Conservation (phyloP, 2,113 vertebrate species). For the Hyla sarda region DNA sequence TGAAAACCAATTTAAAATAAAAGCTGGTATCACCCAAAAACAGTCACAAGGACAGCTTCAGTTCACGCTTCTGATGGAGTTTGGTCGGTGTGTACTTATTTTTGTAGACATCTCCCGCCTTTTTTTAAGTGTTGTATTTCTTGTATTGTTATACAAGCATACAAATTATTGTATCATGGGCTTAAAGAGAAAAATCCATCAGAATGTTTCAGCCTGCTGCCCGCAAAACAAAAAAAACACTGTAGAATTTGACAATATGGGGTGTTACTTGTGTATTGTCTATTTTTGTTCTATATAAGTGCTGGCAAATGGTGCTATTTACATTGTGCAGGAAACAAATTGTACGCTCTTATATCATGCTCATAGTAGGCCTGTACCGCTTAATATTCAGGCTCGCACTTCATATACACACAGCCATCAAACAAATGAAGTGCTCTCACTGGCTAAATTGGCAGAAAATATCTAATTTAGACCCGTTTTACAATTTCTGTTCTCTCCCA, state of each 20-base stretch:
- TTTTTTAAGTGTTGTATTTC: conserved; percentile 1
- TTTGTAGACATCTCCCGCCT: too few relatives aligned
- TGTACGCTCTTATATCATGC: background rate
- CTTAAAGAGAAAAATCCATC: background rate
- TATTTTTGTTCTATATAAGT: background rate
- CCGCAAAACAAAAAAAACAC: background rate
- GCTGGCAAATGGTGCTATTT: conserved; percentile 5
- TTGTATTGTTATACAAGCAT: background rate
- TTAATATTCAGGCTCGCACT: background rate
- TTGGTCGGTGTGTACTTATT: too few relatives aligned
- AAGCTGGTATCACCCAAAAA: background rate
- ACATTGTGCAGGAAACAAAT: conserved; percentile 16
- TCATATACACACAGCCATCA: conserved; percentile 3
- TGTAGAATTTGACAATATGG: background rate
- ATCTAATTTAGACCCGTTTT: conserved; percentile 21
- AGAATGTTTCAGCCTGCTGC: background rate
- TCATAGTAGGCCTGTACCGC: background rate
- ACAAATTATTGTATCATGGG: background rate
- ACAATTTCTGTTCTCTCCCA: conserved; percentile 34
- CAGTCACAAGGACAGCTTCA: background rate
- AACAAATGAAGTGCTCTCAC: conserved; percentile 32
- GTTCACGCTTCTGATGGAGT: background rate
- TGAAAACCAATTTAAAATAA: too few relatives aligned
- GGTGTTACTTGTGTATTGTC: background rate
- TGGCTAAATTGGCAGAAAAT: conserved; percentile 39